phyloP scores from a whole-genome alignment of 53 echinoderm and acorn worm species.

The Holothuria scabra region DNA sequence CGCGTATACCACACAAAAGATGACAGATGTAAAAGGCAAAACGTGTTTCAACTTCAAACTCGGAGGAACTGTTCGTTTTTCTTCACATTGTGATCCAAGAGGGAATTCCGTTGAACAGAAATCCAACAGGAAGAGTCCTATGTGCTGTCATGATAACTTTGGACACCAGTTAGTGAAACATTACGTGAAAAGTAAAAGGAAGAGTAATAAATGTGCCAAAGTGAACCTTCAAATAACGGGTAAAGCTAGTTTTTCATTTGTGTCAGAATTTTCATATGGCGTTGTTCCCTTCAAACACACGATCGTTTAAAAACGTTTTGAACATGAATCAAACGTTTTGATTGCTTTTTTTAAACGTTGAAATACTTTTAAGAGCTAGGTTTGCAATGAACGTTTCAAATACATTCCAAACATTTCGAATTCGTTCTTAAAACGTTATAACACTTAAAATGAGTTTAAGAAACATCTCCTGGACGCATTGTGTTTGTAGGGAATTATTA shows the following conservation, averaged over 20 bases:
- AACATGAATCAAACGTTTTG: too few relatives aligned
- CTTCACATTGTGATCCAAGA: conserved; percentile 58
- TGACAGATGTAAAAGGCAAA: conserved; percentile 68
- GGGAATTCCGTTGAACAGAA: background rate
- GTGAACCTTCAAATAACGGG: background rate
- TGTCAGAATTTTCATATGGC: too few relatives aligned
- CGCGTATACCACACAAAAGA: conserved; percentile 60
- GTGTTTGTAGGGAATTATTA: too few relatives aligned
- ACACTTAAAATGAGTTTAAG: too few relatives aligned
- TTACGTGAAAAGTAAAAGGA: conserved; percentile 32
- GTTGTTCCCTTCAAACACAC: too few relatives aligned
- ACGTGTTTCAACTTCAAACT: conserved; percentile 89
- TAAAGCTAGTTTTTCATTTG: background rate
- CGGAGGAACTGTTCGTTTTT: conserved; percentile 64
- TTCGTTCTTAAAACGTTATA: too few relatives aligned
- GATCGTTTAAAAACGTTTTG: too few relatives aligned
- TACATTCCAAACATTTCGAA: too few relatives aligned
- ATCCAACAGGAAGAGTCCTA: conserved; percentile 5
- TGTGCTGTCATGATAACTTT: background rate
- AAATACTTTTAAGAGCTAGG: too few relatives aligned
- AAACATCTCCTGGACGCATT: too few relatives aligned
- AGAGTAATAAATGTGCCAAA: conserved; percentile 23
- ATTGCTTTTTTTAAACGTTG: too few relatives aligned
- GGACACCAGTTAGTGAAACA: conserved; percentile 29
- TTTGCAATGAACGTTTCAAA: too few relatives aligned